Evolutionary conservation across 2,797 vertebrate genomes (phyloP).

Genomic region (Diceros bicornis): DNA sequence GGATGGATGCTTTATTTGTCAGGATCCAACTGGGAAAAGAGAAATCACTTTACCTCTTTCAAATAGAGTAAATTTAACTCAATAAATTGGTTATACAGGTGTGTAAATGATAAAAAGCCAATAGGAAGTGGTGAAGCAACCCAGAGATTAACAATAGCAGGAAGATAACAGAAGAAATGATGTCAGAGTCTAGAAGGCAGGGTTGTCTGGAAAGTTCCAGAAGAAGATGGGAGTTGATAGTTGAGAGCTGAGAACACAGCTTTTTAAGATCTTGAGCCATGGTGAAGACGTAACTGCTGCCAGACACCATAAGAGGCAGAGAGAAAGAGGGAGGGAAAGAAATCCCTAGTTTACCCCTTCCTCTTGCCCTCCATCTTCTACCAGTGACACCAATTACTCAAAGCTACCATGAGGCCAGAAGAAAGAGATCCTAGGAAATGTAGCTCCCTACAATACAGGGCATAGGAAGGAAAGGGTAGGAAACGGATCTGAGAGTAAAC

Average conservation of each 20-base stretch:
- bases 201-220: not conserved
- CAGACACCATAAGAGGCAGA: not conserved
- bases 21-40: not conserved
- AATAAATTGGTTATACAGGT: not conserved
- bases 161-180: not conserved
- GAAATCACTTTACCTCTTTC: not conserved
- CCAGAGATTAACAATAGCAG: not conserved
- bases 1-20: not conserved
- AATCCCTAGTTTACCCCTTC: not conserved
- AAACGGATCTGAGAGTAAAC: not conserved
- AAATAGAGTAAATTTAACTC: not conserved
- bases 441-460: not conserved
- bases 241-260: not conserved
- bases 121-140: not conserved
- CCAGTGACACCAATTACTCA: not conserved
- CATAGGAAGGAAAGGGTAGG: not conserved
- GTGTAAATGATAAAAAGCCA: not conserved
- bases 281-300: not conserved
- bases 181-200: not conserved
- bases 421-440: not conserved
- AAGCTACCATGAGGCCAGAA: not conserved
- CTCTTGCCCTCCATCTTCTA: not conserved
- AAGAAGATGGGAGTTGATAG: not conserved
- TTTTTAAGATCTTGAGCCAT: not conserved
- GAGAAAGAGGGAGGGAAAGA: not conserved